Conservation (phyloP, 2,888 invertebrate species). For the Apamea epomidion region DNA sequence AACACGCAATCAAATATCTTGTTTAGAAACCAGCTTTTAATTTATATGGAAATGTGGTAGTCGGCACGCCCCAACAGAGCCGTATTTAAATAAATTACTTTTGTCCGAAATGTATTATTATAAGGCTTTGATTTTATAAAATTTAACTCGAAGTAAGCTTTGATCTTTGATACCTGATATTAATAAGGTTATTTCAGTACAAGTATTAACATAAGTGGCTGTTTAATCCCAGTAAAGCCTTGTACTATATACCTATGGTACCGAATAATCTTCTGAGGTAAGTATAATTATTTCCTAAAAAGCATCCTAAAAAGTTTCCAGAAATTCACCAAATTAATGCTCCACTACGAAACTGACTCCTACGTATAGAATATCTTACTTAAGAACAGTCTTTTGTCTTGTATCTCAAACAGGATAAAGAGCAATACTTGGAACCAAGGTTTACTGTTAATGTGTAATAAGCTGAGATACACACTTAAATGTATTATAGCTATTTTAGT, state of each 20-base stretch:
- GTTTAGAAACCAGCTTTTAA: conserved; percentile 82
- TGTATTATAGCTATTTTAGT: conserved; percentile 5
- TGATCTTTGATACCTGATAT: conserved; percentile 7
- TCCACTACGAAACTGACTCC: not conserved
- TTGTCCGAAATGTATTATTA: conserved; percentile 65
- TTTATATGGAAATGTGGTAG: conserved; percentile 85
- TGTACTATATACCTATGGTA: not conserved
- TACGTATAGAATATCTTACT: not conserved
- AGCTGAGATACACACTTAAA: conserved; percentile 14
- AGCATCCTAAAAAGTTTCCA: not conserved
- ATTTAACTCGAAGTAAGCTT: conserved; percentile 39
- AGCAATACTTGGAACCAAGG: conserved; percentile 19
- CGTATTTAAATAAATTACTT: conserved; percentile 77
- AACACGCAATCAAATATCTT: conserved; percentile 79
- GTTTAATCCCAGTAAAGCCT: not conserved
- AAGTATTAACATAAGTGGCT: not conserved
- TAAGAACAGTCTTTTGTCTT: conserved; percentile 22
- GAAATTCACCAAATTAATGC: not conserved
- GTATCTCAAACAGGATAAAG: conserved; percentile 18
- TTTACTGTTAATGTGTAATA: conserved; percentile 42
- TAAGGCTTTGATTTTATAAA: conserved; percentile 51
- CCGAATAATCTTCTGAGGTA: not conserved
- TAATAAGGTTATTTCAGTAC: not conserved
- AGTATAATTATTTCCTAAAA: not conserved
- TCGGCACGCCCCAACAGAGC: conserved; percentile 67